Conservation (phyloP, 2,113 vertebrate genomes). For the Actinemys pallida region DNA sequence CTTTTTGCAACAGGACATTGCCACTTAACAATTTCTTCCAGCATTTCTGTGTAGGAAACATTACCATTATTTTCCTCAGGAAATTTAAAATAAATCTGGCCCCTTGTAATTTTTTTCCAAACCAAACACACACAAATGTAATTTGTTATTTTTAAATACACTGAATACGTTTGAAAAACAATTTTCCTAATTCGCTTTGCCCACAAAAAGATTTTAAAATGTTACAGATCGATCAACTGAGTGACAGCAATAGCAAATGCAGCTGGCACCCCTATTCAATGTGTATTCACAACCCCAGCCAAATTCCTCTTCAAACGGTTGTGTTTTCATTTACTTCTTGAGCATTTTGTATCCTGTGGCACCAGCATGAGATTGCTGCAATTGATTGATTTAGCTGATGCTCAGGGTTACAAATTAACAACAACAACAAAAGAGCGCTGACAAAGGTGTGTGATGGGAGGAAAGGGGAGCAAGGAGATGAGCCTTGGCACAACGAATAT, state of each 20-base stretch:
- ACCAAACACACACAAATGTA: constrained; percentile 55
- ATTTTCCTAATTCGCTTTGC: constrained; percentile 69
- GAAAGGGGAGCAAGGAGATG: neutral
- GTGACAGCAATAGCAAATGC: constrained; percentile 54
- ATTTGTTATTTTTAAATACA: constrained; percentile 67
- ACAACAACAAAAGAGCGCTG: neutral
- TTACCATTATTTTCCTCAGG: constrained; percentile 39
- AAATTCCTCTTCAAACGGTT: neutral
- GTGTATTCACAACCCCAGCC: constrained; percentile 2
- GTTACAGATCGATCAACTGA: constrained; percentile 65
- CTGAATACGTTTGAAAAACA: constrained; percentile 70
- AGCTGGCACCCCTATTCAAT: constrained; percentile 40
- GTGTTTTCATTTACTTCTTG: neutral
- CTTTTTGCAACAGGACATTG: neutral
- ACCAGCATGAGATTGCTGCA: neutral
- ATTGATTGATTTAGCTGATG: neutral
- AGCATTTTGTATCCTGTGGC: neutral
- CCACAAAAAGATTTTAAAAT: constrained; percentile 61
- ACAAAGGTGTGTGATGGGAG: neutral
- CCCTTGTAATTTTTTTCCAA: constrained; percentile 30
- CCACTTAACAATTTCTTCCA: constrained; percentile 2
- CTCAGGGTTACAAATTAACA: neutral
- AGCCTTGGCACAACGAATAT: neutral
- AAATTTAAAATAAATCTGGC: constrained; percentile 62
- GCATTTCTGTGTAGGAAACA: constrained; percentile 17